A percentile compares a stretch with the other conserved stretches of the same genome.
These are phyloP conservation scores for Philereme vetulata DNA, from an alignment of 2,888 invertebrate species.

Conservation along the genomic window DNA sequence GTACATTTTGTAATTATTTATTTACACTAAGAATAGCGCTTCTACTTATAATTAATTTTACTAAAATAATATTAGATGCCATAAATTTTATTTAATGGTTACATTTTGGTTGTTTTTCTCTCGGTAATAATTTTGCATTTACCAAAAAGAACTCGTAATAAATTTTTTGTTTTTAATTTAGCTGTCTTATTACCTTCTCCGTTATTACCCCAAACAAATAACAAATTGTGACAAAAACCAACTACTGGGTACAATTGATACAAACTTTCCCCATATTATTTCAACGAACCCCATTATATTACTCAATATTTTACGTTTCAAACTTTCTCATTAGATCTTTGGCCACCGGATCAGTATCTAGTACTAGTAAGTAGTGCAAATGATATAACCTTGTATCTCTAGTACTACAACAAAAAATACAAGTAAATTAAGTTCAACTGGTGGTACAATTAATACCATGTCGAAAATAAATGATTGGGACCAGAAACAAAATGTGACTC, in stretches of 20 bases:
- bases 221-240: background rate
- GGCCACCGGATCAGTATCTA: too few relatives aligned
- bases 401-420: too few relatives aligned
- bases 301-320: background rate
- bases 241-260: background rate
- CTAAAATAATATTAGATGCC: slow-evolving; percentile 65
- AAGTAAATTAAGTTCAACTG: too few relatives aligned
- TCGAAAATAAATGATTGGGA: too few relatives aligned
- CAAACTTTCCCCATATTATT: background rate
- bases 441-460: too few relatives aligned
- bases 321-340: background rate
- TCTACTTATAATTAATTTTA: slow-evolving; percentile 67
- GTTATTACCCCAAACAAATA: background rate
- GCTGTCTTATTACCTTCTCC: slow-evolving; percentile 36
- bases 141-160: slow-evolving; percentile 78
- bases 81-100: slow-evolving; percentile 60
- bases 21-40: slow-evolving; percentile 69
- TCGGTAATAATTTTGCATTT: slow-evolving; percentile 77
- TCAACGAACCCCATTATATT: background rate
- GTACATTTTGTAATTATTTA: slow-evolving; percentile 63
- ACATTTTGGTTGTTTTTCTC: slow-evolving; percentile 70
- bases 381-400: too few relatives aligned
- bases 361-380: too few relatives aligned
- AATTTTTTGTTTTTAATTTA: slow-evolving; percentile 63
- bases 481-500: too few relatives aligned